Conservation (phyloP, 2,888 invertebrate species). For the Automeris io region DNA sequence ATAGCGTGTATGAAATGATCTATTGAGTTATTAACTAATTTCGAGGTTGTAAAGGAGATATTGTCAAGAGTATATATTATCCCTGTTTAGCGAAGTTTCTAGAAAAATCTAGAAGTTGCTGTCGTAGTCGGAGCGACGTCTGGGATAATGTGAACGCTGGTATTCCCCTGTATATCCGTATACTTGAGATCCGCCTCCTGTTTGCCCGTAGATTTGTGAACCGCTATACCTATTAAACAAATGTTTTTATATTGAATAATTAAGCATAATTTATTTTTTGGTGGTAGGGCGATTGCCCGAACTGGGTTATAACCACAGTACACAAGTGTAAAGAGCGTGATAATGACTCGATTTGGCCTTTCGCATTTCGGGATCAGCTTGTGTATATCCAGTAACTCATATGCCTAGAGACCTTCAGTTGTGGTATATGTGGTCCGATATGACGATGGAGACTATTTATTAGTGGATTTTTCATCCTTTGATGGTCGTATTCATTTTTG, state of each 20-base stretch:
- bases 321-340: no score
- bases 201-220: slow-evolving; percentile 82
- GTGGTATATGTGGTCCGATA: no score
- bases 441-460: no score
- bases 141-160: slow-evolving; percentile 75
- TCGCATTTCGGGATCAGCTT: no score
- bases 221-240: slow-evolving; percentile 61
- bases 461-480: no score
- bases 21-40: slow-evolving; percentile 36
- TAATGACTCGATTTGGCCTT: no score
- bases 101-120: slow-evolving; percentile 81
- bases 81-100: slow-evolving; percentile 30
- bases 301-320: no score
- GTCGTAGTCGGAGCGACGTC: slow-evolving; percentile 86
- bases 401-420: no score
- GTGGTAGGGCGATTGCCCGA: no score
- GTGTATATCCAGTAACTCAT: no score
- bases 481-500: no score
- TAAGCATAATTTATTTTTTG: no score
- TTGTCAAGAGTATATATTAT: slow-evolving; percentile 59
- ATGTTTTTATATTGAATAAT: slow-evolving; percentile 12
- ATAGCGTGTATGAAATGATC: slow-evolving; percentile 34
- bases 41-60: slow-evolving; percentile 60
- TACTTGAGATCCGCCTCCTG: slow-evolving; percentile 78
- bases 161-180: slow-evolving; percentile 72